phyloP scores from a whole-genome alignment of 2,888 invertebrate species.

The Anoplius nigerrimus region DNA sequence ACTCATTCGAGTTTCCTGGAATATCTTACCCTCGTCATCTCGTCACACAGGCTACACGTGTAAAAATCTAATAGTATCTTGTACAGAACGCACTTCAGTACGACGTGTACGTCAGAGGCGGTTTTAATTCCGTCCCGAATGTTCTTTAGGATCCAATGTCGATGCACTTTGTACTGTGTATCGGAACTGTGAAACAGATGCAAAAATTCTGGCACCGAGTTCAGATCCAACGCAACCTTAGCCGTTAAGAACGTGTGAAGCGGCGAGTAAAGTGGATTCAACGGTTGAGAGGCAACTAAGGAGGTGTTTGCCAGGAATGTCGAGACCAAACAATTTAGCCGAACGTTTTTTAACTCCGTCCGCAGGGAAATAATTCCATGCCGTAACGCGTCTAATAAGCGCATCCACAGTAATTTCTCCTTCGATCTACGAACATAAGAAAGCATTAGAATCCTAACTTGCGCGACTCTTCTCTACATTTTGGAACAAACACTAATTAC shows the following conservation, averaged over 20 bases:
- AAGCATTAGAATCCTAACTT: no score
- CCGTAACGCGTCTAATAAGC: slow-evolving; percentile 82
- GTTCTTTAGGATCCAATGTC: slow-evolving; percentile 87
- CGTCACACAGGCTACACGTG: slow-evolving; percentile 80
- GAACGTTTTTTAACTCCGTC: slow-evolving; percentile 52
- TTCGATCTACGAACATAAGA: slow-evolving; percentile 76
- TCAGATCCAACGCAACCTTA: slow-evolving; percentile 85
- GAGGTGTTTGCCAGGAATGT: slow-evolving; percentile 84
- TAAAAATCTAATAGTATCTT: slow-evolving; percentile 87
- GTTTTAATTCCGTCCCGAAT: slow-evolving; percentile 86
- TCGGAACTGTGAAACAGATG: slow-evolving; percentile 89
- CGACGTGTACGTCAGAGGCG: slow-evolving; percentile 84
- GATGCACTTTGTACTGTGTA: slow-evolving; percentile 81
- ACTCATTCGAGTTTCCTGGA: background rate
- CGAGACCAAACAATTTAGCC: slow-evolving; percentile 79
- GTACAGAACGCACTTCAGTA: slow-evolving; percentile 84
- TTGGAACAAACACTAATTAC: background rate
- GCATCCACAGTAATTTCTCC: slow-evolving; percentile 81
- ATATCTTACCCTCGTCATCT: slow-evolving; percentile 77
- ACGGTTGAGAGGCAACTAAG: slow-evolving; percentile 84
- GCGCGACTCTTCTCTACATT: no score
- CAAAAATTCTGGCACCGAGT: slow-evolving; percentile 91
- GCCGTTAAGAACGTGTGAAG: slow-evolving; percentile 87
- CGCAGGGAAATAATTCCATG: slow-evolving; percentile 77
- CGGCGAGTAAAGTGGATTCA: slow-evolving; percentile 85